Conservation (phyloP, 2,888 invertebrate genomes). For the Lobophora halterata region DNA sequence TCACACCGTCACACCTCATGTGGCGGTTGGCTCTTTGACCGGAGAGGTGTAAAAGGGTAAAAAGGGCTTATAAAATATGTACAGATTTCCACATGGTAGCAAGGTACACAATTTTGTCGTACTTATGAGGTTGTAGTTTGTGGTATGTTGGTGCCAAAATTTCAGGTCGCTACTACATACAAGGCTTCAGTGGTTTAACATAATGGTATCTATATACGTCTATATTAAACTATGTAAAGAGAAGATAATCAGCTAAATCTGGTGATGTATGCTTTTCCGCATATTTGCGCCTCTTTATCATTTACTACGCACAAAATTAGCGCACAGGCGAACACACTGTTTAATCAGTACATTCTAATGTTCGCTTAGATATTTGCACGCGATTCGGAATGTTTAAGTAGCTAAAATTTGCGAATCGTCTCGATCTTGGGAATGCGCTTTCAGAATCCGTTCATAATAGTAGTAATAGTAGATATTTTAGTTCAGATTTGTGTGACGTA, state of each 20-base stretch:
- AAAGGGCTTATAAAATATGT: no score
- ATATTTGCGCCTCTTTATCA: slow-evolving; percentile 40
- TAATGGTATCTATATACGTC: slow-evolving; percentile 4
- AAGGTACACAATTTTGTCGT: no score
- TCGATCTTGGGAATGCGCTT: slow-evolving; percentile 10
- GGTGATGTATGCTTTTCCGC: slow-evolving; percentile 38
- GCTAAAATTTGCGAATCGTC: slow-evolving; percentile 7
- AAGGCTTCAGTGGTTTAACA: slow-evolving; percentile 1
- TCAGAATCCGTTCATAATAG: slow-evolving; percentile 3
- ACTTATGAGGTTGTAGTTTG: no score
- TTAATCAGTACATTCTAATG: slow-evolving; percentile 19
- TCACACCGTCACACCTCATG: no score
- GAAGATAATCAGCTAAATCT: slow-evolving; percentile 29
- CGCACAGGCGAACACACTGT: no score
- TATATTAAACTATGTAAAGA: slow-evolving; percentile 11
- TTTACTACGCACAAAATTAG: slow-evolving; percentile 33
- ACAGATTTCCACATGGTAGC: no score
- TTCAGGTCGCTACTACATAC: no score
- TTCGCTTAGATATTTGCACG: slow-evolving; percentile 17
- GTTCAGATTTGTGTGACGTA: no score
- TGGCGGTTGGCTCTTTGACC: no score
- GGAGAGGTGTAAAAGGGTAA: no score
- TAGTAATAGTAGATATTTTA: neutral
- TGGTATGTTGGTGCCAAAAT: no score
- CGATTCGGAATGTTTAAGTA: slow-evolving; percentile 5